These are phyloP conservation scores for Thomomys bottae DNA, from an alignment of 2,113 vertebrate species.

Conservation along the genomic window DNA sequence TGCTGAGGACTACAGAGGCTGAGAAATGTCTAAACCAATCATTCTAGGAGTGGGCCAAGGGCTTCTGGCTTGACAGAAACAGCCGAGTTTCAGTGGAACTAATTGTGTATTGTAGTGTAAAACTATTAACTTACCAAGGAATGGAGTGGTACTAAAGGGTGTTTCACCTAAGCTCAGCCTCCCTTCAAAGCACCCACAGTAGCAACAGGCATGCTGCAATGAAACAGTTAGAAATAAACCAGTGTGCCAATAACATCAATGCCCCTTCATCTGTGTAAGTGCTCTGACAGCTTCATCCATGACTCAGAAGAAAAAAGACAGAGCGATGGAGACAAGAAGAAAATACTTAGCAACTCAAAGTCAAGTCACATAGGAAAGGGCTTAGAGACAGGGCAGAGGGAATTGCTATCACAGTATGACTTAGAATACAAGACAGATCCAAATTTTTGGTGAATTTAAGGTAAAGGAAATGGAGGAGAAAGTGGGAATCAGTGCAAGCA, in stretches of 20 bases:
- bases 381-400: not conserved
- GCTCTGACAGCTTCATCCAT: constrained; percentile 26
- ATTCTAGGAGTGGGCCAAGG: not conserved
- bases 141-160: not conserved
- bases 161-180: constrained; percentile 14
- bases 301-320: not conserved
- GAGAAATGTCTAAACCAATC: not conserved
- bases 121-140: not conserved
- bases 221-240: constrained; percentile 31
- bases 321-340: not conserved
- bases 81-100: not conserved
- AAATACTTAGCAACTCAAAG: constrained; percentile 25
- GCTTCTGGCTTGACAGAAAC: not conserved
- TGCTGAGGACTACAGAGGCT: not conserved
- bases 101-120: not conserved
- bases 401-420: too few species aligned
- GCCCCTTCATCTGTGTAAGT: constrained; percentile 38
- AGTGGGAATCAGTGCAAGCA: too few species aligned
- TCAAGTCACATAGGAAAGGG: not conserved
- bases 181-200: constrained; percentile 30
- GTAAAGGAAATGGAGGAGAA: not conserved
- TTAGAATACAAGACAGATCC: too few species aligned
- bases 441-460: too few species aligned
- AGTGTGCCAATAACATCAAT: not conserved
- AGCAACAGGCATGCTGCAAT: constrained; percentile 7